These are phyloP conservation scores for Forficula auricularia DNA, from an alignment of 1,140 invertebrate genomes.

Conservation along the genomic window DNA sequence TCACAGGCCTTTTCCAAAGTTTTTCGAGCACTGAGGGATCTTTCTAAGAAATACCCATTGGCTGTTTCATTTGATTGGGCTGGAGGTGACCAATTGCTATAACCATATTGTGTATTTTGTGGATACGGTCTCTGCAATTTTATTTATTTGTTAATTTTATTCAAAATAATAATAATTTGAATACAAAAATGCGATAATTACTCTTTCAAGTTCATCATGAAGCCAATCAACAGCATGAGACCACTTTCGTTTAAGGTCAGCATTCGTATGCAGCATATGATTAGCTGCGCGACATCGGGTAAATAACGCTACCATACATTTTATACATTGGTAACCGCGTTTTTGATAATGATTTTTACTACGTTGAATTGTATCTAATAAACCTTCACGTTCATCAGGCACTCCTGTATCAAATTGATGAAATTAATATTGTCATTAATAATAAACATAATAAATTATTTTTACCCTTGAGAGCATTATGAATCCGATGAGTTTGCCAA, in stretches of 20 bases:
- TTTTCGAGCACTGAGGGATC: slow-evolving; percentile 81
- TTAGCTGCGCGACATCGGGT: slow-evolving; percentile 59
- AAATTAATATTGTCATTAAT: no score
- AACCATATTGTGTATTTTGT: slow-evolving; percentile 50
- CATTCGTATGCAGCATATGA: slow-evolving; percentile 53
- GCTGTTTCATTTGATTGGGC: slow-evolving; percentile 86
- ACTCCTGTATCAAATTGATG: slow-evolving; percentile 35
- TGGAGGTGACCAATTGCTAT: slow-evolving; percentile 85
- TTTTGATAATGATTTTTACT: slow-evolving; percentile 92
- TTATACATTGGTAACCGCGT: slow-evolving; percentile 90
- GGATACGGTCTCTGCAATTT: slow-evolving; percentile 42
- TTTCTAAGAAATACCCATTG: slow-evolving; percentile 85
- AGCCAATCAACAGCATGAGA: slow-evolving; percentile 78
- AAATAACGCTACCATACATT: slow-evolving; percentile 82
- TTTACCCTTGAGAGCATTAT: slow-evolving; percentile 72
- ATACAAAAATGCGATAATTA: slow-evolving; percentile 16
- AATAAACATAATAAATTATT: slow-evolving; percentile 1
- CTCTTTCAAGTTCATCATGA: slow-evolving; percentile 80
- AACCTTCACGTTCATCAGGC: slow-evolving; percentile 76
- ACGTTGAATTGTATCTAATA: slow-evolving; percentile 81
- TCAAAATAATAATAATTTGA: no score
- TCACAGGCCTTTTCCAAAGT: slow-evolving; percentile 70
- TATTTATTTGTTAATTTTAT: no score
- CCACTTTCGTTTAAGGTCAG: slow-evolving; percentile 73
- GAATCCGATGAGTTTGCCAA: slow-evolving; percentile 84